Evolutionary conservation across 2,113 vertebrate species (phyloP).

Genomic region (Rousettus leschenaultii): DNA sequence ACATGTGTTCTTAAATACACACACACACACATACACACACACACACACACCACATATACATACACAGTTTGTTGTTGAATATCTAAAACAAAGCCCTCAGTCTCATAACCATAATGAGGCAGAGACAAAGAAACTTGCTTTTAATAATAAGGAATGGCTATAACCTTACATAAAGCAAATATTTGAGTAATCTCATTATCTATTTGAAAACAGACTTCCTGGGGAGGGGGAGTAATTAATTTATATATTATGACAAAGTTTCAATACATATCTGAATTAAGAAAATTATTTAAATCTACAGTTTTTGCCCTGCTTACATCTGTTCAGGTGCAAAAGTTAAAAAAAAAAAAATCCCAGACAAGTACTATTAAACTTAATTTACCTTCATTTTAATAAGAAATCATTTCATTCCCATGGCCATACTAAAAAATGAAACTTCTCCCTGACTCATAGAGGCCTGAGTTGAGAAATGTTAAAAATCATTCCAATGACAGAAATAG

Average conservation of each 20-base stretch:
- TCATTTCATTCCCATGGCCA: background rate
- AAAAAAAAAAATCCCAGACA: background rate
- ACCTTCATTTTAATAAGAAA: background rate
- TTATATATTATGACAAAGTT: background rate
- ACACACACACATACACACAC: background rate
- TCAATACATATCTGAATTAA: background rate
- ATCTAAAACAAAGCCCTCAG: background rate
- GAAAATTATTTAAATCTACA: background rate
- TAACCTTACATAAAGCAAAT: background rate
- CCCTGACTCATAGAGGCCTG: background rate
- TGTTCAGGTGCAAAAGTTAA: background rate
- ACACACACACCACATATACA: background rate
- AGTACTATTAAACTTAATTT: constrained; percentile 10
- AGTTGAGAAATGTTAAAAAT: constrained; percentile 5
- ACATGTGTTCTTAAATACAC: background rate
- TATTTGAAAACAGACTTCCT: background rate
- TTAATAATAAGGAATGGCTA: background rate
- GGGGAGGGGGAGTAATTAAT: background rate
- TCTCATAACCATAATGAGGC: background rate
- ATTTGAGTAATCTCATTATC: background rate
- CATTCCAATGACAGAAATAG: background rate
- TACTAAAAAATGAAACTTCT: background rate
- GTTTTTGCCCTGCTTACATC: background rate
- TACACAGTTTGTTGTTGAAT: background rate
- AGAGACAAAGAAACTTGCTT: background rate